Conservation (phyloP, 2,113 vertebrate genomes). For the Dolichallabes microphthalmus region DNA sequence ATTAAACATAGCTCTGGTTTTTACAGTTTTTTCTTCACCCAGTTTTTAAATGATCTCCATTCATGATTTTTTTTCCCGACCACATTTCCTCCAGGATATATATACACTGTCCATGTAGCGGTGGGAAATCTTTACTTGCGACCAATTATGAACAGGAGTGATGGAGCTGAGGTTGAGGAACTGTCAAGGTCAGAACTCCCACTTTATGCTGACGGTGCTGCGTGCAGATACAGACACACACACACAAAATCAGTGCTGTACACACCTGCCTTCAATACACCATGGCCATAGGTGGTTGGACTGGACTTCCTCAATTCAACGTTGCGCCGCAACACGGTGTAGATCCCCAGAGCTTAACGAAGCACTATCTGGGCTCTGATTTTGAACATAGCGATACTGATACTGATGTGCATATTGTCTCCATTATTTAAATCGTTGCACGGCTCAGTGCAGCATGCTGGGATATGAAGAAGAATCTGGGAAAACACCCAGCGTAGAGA, state of each 20-base stretch:
- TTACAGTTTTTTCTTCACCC: no score
- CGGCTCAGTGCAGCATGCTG: neutral
- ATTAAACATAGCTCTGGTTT: no score
- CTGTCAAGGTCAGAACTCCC: neutral
- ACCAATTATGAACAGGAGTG: neutral
- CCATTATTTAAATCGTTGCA: neutral
- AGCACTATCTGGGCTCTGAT: neutral
- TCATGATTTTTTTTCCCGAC: no score
- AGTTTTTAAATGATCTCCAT: no score
- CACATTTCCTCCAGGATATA: no score
- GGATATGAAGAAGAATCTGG: neutral
- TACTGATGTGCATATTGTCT: neutral
- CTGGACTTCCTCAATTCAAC: neutral
- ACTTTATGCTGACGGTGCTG: neutral
- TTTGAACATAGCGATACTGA: no score
- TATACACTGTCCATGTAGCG: neutral
- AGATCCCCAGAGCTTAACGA: neutral
- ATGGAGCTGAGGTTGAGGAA: neutral
- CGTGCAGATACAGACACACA: neutral
- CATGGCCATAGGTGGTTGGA: neutral
- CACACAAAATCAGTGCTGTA: neutral
- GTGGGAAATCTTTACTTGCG: neutral
- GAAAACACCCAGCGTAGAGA: neutral
- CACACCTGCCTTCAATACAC: neutral
- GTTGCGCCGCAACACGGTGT: neutral